Evolutionary conservation across 2,797 vertebrate genomes (phyloP).

Genomic region (Anabacerthia variegaticeps): DNA sequence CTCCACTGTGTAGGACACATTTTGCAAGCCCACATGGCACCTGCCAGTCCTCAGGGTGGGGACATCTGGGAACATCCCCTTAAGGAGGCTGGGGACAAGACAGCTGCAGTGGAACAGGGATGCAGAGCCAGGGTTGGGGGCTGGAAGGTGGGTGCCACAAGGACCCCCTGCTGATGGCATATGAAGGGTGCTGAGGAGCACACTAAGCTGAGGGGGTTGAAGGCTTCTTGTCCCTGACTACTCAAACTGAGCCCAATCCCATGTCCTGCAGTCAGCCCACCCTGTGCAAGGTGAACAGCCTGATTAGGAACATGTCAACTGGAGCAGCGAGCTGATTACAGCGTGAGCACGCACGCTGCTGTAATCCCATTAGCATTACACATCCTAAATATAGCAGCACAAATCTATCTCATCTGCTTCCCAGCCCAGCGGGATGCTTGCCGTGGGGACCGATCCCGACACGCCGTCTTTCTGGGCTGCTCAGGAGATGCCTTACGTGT

Average conservation of each 20-base stretch:
- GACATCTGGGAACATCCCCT: background rate
- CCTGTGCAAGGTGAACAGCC: slow-evolving; percentile 11
- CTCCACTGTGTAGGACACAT: background rate
- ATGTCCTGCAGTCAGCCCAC: background rate
- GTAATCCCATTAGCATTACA: slow-evolving; percentile 54
- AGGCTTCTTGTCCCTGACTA: background rate
- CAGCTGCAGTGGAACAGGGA: background rate
- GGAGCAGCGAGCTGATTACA: slow-evolving; percentile 49
- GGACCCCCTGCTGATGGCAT: background rate
- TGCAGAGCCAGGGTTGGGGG: background rate
- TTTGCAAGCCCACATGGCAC: background rate
- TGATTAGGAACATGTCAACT: background rate
- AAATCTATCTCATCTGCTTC: slow-evolving; percentile 27
- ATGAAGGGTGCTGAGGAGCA: background rate
- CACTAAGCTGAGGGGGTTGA: rapidly evolving
- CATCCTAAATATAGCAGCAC: slow-evolving; percentile 55
- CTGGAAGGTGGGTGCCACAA: background rate
- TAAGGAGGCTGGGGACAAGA: background rate
- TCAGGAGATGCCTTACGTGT: background rate
- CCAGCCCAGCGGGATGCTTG: background rate
- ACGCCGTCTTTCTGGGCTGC: background rate
- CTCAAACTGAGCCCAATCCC: background rate
- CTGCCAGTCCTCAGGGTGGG: background rate
- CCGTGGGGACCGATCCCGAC: background rate
- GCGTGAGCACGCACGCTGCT: background rate